A percentile compares a stretch with the other conserved stretches of the same genome.
Conservation (phyloP, 2,797 vertebrate species). For the Sebastes cheni region DNA sequence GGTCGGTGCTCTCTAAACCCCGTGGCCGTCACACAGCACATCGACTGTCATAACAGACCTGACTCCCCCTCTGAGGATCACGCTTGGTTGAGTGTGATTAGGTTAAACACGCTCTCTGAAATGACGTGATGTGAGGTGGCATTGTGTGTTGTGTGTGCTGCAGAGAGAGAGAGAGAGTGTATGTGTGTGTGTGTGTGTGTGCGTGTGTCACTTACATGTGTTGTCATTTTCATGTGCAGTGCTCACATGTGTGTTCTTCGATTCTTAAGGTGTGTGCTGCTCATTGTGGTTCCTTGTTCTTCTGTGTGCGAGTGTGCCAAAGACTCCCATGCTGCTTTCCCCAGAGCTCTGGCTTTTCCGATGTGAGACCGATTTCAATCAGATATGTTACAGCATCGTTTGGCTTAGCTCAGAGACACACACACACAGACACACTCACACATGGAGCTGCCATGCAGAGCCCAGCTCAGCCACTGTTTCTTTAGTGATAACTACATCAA, state of each 20-base stretch:
- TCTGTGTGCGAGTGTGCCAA: neutral
- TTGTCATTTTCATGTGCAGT: slow-evolving; percentile 26
- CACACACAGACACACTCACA: slow-evolving; percentile 6
- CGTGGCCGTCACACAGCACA: slow-evolving; percentile 70
- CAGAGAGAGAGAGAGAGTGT: neutral
- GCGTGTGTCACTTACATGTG: slow-evolving; percentile 19
- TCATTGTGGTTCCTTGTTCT: neutral
- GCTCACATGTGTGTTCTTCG: slow-evolving; percentile 7
- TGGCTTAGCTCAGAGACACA: slow-evolving; percentile 7
- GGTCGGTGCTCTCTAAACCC: slow-evolving; percentile 63
- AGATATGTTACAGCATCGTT: slow-evolving; percentile 49
- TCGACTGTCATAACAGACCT: slow-evolving; percentile 76
- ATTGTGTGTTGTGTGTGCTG: slow-evolving; percentile 19
- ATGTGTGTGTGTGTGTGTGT: neutral
- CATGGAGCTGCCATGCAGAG: neutral
- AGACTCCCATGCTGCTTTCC: slow-evolving; percentile 31
- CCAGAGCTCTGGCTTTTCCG: slow-evolving; percentile 39
- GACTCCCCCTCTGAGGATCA: slow-evolving; percentile 73
- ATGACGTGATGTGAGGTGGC: slow-evolving; percentile 74
- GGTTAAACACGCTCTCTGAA: slow-evolving; percentile 71
- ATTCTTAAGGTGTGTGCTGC: slow-evolving; percentile 16
- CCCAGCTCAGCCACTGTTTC: slow-evolving; percentile 43
- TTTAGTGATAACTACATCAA: slow-evolving; percentile 56
- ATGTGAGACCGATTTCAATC: slow-evolving; percentile 51
- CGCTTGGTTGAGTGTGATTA: slow-evolving; percentile 79